phyloP scores from a whole-genome alignment of 2,113 vertebrate species.

The Rhabdomys dilectus region DNA sequence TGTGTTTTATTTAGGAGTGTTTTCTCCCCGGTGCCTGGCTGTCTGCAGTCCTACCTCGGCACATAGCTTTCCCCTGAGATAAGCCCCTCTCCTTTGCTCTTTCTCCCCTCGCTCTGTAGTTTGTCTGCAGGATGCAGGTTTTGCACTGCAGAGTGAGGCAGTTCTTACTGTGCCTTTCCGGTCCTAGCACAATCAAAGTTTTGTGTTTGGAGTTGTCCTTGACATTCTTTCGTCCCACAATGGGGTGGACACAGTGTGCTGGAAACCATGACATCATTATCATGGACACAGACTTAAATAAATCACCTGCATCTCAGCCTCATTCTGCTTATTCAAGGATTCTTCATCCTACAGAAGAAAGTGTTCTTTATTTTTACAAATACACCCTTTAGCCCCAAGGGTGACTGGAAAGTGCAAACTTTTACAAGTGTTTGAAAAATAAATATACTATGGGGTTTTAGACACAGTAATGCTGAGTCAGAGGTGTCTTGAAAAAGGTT shows the following conservation, averaged over 20 bases:
- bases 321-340: slow-evolving; percentile 91
- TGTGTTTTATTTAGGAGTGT: slow-evolving; percentile 91
- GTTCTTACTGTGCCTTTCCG: slow-evolving; percentile 93
- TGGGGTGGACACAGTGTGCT: slow-evolving; percentile 94
- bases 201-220: slow-evolving; percentile 96
- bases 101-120: slow-evolving; percentile 89
- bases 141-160: slow-evolving; percentile 90
- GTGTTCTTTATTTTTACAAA: slow-evolving; percentile 90
- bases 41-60: slow-evolving; percentile 97
- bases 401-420: slow-evolving; percentile 92
- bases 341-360: slow-evolving; percentile 91
- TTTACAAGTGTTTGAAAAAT: slow-evolving; percentile 97
- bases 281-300: slow-evolving; percentile 95
- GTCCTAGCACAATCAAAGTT: slow-evolving; percentile 93
- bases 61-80: slow-evolving; percentile 98
- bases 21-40: slow-evolving; percentile 96
- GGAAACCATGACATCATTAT: slow-evolving; percentile 98
- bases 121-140: slow-evolving; percentile 93
- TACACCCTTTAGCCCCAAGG: slow-evolving; percentile 86
- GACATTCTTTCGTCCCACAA: slow-evolving; percentile 97
- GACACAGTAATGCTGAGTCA: slow-evolving; percentile 83
- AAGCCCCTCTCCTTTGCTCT: slow-evolving; percentile 91
- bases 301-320: slow-evolving; percentile 95
- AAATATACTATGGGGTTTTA: slow-evolving; percentile 90
- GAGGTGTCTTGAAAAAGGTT: slow-evolving; percentile 82